These are phyloP conservation scores for Eurystomus gularis DNA, from an alignment of 2,113 vertebrate genomes.

Conservation along the genomic window DNA sequence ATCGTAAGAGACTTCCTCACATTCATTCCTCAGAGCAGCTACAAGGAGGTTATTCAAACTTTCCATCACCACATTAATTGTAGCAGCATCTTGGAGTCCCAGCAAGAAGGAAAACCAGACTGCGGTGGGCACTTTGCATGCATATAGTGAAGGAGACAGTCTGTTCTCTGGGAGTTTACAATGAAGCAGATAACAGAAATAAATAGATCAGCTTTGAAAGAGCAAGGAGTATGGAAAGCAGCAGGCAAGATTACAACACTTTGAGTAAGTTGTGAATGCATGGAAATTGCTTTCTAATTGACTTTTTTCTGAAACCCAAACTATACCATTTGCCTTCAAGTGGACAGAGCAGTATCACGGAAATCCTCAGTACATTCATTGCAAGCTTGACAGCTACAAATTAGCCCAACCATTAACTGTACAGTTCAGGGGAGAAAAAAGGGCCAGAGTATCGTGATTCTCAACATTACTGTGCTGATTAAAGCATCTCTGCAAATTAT, in stretches of 20 bases:
- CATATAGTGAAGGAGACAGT: not conserved
- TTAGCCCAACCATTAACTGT: not conserved
- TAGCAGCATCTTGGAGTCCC: not conserved
- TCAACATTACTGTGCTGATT: not conserved
- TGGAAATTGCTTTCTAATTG: conserved; percentile 13
- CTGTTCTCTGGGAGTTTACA: not conserved
- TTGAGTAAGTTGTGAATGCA: not conserved
- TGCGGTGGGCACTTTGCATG: accelerated
- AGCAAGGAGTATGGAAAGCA: not conserved
- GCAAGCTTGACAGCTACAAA: conserved; percentile 2
- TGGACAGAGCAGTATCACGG: not conserved
- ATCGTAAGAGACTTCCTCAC: not conserved
- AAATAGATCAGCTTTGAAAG: not conserved
- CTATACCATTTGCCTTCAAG: not conserved
- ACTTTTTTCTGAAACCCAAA: not conserved
- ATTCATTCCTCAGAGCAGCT: not conserved
- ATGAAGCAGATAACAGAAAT: not conserved
- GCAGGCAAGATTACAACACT: not conserved
- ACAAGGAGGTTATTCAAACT: conserved; percentile 23
- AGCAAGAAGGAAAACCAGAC: not conserved
- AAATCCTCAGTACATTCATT: not conserved
- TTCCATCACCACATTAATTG: not conserved
- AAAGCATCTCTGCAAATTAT: not conserved
- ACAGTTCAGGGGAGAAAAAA: not conserved
- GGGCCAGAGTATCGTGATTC: not conserved